Base-by-base conservation (phyloP, 2,797 vertebrate species). In the Lagocephalus sceleratus region DNA sequence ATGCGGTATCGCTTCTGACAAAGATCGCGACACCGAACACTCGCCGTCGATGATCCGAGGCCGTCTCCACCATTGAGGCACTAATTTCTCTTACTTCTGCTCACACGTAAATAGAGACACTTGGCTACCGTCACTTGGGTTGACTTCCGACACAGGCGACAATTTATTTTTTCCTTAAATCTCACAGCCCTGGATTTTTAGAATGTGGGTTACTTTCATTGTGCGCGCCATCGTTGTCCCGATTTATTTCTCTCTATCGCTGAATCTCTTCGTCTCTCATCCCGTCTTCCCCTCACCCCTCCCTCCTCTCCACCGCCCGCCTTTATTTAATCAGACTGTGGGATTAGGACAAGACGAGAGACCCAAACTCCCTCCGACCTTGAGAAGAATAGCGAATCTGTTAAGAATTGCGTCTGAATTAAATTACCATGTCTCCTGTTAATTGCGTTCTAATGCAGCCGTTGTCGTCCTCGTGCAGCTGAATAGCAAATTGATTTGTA, bases 401-500 rank as follows among this genome's bases (percentile, higher is more conserved):
- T 57, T 16, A 47, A 65, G 61, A 62, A 66, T 63, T 54, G 53
- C 14, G 1, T 68, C 49, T 57, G 56, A 74, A 61, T 66, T 29
- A 62, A 78, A 70, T 54, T 8, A 69, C 48, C 19, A 7, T 39
- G 11, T 58, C 69, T 63, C 20, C 59, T 21, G 42, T 66, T 68
- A 78, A 78, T 77, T 77, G 25, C 51, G 25, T 75, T 79, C 74
- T 76, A 65, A 78, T 67, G 71, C 60, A 39, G 73, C 68, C 7
- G 62, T 67, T 65, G 60, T 72, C 65, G 41, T 54, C 54, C 15
- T 22, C 21, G 47, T 47, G 40, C 68, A 68, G 62, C 57, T 1
- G 22, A 68, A 60, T n/a, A 2, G 22, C 38, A 61, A 78, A 74
- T 58, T 73, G 61, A 80, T 76, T 81, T 73, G 65, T 65, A 71